phyloP scores from a whole-genome alignment of 2,113 vertebrate genomes.

The Shinisaurus crocodilurus region DNA sequence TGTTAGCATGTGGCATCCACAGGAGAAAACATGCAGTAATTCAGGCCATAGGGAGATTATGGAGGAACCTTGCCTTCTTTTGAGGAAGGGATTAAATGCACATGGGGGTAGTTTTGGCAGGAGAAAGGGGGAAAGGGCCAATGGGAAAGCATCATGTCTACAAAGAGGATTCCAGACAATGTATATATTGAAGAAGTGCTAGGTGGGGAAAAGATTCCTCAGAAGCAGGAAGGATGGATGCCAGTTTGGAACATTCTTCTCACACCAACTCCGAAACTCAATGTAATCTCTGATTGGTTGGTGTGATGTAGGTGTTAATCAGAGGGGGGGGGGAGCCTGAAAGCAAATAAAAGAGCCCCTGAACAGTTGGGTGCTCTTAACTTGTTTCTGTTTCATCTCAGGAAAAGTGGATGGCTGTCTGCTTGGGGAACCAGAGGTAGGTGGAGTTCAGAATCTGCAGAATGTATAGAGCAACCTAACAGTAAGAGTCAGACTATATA shows the following conservation, averaged over 20 bases:
- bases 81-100: not conserved
- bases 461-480: too few relatives aligned
- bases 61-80: not conserved
- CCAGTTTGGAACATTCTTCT: not conserved
- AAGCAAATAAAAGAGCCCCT: not conserved
- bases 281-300: not conserved
- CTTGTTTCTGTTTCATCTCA: not conserved
- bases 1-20: not conserved
- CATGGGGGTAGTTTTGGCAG: not conserved
- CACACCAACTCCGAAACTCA: not conserved
- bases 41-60: slow-evolving; percentile 6
- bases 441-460: not conserved
- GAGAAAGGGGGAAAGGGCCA: not conserved
- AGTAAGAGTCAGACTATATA: not conserved
- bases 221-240: not conserved
- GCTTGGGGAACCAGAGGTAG: not conserved
- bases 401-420: not conserved
- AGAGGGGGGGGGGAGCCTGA: not conserved
- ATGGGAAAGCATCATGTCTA: too few relatives aligned
- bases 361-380: too few relatives aligned
- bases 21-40: not conserved
- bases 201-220: not conserved
- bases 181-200: not conserved
- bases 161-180: not conserved
- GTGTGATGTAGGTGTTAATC: not conserved